These are phyloP conservation scores for Balearica regulorum DNA, from an alignment of 2,797 vertebrate species.

Conservation along the genomic window DNA sequence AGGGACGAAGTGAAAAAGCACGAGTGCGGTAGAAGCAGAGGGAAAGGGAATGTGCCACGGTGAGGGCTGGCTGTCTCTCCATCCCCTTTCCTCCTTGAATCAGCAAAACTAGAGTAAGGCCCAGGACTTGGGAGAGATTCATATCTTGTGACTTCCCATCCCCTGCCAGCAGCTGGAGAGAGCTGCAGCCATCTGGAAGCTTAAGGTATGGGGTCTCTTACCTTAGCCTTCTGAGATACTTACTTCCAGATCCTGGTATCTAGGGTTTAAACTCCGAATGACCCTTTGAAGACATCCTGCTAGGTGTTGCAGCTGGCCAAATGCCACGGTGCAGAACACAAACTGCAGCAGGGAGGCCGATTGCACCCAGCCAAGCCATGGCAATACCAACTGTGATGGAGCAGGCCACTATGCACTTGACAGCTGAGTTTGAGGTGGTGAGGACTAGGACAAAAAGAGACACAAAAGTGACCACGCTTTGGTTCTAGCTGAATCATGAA, in stretches of 20 bases:
- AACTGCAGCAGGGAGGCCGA: not conserved
- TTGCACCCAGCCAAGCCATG: not conserved
- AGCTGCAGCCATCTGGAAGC: not conserved
- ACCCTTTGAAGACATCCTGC: not conserved
- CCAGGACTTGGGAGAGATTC: not conserved
- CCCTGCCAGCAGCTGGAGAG: not conserved
- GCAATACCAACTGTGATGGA: not conserved
- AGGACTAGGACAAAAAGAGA: not conserved
- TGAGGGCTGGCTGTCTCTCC: not conserved
- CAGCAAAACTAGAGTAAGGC: not conserved
- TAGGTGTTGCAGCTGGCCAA: not conserved
- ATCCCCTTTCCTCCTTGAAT: not conserved
- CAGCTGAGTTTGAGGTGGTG: not conserved
- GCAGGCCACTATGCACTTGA: fast-evolving
- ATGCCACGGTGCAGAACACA: not conserved
- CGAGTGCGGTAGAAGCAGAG: not conserved
- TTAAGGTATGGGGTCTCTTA: not conserved
- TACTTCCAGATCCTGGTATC: not conserved
- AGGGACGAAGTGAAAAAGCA: not conserved
- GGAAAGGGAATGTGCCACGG: not conserved
- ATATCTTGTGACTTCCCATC: not conserved
- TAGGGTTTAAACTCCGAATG: not conserved
- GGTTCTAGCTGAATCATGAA: not conserved
- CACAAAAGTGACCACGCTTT: fast-evolving
- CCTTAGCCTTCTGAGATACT: not conserved